Evolutionary conservation across 2,797 vertebrate species (phyloP), one percentile per base, ranked within the genome.

Genomic region (Cyclura pinguis): DNA sequence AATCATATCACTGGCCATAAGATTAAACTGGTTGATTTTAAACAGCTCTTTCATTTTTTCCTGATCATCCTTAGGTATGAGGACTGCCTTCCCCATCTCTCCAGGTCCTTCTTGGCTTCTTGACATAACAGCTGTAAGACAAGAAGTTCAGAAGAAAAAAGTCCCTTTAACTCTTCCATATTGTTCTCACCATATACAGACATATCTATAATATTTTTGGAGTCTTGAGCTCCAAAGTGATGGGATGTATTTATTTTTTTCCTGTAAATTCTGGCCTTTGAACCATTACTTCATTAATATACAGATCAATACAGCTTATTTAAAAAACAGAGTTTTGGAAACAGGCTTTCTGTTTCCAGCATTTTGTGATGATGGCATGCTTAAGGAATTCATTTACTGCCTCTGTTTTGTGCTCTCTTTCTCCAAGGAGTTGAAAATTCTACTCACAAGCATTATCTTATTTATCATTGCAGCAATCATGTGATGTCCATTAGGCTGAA

Each of bases 41-140:
- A 99, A 99, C n/a, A 99, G 97, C 94, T 99, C 99, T 94, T 99
- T 99, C 99, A 99, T 99, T 97, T 98, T 99, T 94, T 99, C 99
- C 95, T 99, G 99, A 76, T 99, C 98, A 7, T 99, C 98, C 95
- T 98, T 99, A 3, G 98, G 98, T 86, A 99, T 98, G 86, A 98
- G 96, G 82, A 99, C 99, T 0, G 99, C 98, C 93, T 99, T 99
- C 24, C 99, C 99, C 99, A 99, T 99, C 96, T 99, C 98, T 42
- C 99, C 99, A 0, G 99, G 99, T 35, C 98, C 99, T 94, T 99
- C 99, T 42, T 98, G 98, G 93, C 96, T 98, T 91, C 99, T 98
- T n/a, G 99, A 99, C 92, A 99, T 99, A 20, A 98, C 99, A 32
- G 98, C 99, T 99, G 96, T 1, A 97, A 97, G 2, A 85, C 2